These are phyloP conservation scores for Ptychochromis oligacanthus DNA, from an alignment of 2,113 vertebrate species.

Conservation along the genomic window DNA sequence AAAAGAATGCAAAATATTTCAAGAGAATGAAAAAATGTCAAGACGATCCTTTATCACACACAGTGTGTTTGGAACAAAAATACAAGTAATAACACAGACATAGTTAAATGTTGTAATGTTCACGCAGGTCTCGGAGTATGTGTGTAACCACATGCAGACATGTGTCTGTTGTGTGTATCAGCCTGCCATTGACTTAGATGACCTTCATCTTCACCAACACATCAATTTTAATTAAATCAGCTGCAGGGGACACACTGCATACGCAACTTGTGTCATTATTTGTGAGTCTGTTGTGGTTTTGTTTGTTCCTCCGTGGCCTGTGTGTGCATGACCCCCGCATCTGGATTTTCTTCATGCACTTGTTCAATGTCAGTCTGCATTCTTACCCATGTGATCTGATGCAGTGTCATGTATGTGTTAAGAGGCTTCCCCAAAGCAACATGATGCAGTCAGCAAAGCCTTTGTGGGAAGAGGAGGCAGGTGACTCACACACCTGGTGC, in stretches of 20 bases:
- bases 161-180: neutral
- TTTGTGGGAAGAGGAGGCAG: neutral
- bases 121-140: too few species aligned
- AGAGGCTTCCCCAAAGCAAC: slow-evolving; percentile 35
- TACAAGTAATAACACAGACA: too few species aligned
- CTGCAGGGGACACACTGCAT: neutral
- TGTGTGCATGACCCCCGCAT: neutral
- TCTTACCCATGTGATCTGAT: neutral
- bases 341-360: neutral
- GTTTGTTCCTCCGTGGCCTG: neutral
- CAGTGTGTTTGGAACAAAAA: too few species aligned
- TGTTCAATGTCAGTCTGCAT: neutral
- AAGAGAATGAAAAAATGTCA: too few species aligned
- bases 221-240: slow-evolving; percentile 18
- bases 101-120: too few species aligned
- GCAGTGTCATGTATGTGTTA: slow-evolving; percentile 4
- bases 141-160: too few species aligned
- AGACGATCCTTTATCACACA: too few species aligned
- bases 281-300: neutral
- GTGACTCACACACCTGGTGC: slow-evolving; percentile 27
- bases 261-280: neutral
- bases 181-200: neutral
- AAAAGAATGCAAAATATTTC: too few species aligned
- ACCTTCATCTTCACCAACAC: slow-evolving; percentile 9
- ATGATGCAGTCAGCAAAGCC: neutral